Conservation (phyloP, 1,140 invertebrate species). For the Laodelphax striatellus region DNA sequence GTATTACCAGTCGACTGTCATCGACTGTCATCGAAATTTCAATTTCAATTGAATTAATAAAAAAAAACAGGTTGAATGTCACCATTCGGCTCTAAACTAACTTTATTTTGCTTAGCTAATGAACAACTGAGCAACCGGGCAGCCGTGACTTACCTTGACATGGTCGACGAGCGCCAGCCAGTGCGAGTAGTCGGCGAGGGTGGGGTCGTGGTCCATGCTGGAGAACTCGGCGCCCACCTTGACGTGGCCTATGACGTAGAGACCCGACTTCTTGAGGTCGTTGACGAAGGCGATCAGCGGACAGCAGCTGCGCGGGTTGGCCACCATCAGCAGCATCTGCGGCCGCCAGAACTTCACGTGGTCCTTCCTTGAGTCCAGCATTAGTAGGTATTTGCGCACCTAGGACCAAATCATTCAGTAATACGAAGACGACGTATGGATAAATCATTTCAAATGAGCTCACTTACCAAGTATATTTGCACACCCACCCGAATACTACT, state of each 20-base stretch:
- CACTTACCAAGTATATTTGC: too few relatives aligned
- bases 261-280: conserved; percentile 94
- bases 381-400: conserved; percentile 90
- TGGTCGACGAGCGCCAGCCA: conserved; percentile 84
- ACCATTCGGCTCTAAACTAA: too few relatives aligned
- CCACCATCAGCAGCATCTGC: conserved; percentile 87
- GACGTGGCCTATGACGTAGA: conserved; percentile 91
- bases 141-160: conserved; percentile 56
- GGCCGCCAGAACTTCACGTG: conserved; percentile 99
- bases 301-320: conserved; percentile 78
- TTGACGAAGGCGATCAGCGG: conserved; percentile 96
- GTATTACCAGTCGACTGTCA: too few relatives aligned
- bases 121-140: too few relatives aligned
- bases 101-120: not conserved
- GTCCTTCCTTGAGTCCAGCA: conserved; percentile 90
- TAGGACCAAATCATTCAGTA: too few relatives aligned
- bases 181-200: conserved; percentile 61
- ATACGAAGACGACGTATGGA: too few relatives aligned
- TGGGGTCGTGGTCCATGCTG: conserved; percentile 47
- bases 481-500: too few relatives aligned
- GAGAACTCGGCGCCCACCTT: conserved; percentile 49
- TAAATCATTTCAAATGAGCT: too few relatives aligned
- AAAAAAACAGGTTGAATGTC: too few relatives aligned
- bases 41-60: too few relatives aligned
- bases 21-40: too few relatives aligned